Base-by-base conservation (phyloP, 92 coral and sea anemone species). In the Porites cylindrica region DNA sequence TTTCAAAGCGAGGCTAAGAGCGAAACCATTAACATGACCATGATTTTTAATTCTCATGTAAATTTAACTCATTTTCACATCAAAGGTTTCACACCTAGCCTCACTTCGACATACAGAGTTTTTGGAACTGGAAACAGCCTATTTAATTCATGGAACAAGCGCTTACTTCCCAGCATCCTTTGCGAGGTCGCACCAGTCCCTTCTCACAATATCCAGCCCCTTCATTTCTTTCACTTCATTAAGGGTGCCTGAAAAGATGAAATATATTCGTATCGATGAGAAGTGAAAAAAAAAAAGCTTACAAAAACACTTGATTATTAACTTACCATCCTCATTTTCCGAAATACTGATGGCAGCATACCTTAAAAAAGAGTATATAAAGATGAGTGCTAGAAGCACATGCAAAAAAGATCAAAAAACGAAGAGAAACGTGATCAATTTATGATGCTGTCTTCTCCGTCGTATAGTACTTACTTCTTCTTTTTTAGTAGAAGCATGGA, bases 161-260 rank as follows among this genome's bases (percentile, higher is more conserved):
- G 82, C 99, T 17, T 95, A 97, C 99, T 97, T 95, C 3, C 99
- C 99, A 78, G 99, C 85, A 83, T 97, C 99, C 80, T 97, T 97
- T 53, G 99, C 97, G 54, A 97, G 97, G 80, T 97, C 97, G 90
- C 97, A 90, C 99, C 99, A 97, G 88, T 97, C 99, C 72, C 99
- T 91, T 77, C 99, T 87, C 74, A 97, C 99, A 77, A 97, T 97
- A 65, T 97, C 99, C 32, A 97, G 87, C 3, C 99, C 99, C 84
- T 97, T 97, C 97, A 95, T 93, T 81, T 97, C 99, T 53, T 94
- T 96, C 6, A 96, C 90, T 87, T 97, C 99, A 70, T 92, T 96
- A 6, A 92, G 81, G 14, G 96, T 90, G 54, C 99, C 99, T 97
- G 72, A 17, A 51, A 79, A 18, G 1, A 23, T 8, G 8, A 23